Evolutionary conservation across 2,888 invertebrate genomes (phyloP).

Genomic region (Ectobius pallidus): DNA sequence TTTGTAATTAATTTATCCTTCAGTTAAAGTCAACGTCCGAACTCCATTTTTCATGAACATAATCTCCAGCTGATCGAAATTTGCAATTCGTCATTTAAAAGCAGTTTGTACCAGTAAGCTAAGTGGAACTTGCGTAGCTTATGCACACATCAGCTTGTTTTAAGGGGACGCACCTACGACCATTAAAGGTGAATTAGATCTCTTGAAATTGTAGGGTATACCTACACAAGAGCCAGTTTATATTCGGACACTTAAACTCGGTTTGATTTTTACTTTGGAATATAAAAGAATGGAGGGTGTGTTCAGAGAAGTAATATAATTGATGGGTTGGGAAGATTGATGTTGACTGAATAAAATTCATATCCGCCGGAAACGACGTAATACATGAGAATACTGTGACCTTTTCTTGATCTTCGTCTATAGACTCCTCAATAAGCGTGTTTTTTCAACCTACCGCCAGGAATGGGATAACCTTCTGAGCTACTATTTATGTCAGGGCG

Average conservation of each 20-base stretch:
- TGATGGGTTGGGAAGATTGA: conserved; percentile 22
- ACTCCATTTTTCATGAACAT: no score
- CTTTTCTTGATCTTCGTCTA: conserved; percentile 11
- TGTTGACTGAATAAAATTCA: conserved; percentile 17
- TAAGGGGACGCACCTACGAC: background rate
- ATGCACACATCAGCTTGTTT: no score
- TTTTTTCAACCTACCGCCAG: no score
- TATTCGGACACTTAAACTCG: background rate
- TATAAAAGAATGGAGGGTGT: conserved; percentile 27
- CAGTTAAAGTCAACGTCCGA: no score
- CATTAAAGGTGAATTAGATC: conserved; percentile 11
- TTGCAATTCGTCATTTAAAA: no score
- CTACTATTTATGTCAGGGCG: no score
- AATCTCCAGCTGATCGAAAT: no score
- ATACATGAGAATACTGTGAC: conserved; percentile 22
- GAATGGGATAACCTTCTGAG: no score
- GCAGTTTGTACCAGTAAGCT: no score
- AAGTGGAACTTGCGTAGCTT: no score
- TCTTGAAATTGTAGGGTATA: conserved; percentile 4
- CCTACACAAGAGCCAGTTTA: background rate
- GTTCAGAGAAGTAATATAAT: background rate
- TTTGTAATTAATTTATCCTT: no score
- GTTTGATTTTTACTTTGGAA: conserved; percentile 9
- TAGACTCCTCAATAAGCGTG: no score
- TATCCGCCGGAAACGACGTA: conserved; percentile 27